Base-by-base conservation (phyloP, 2,113 vertebrate genomes). In the Crocuta crocuta region DNA sequence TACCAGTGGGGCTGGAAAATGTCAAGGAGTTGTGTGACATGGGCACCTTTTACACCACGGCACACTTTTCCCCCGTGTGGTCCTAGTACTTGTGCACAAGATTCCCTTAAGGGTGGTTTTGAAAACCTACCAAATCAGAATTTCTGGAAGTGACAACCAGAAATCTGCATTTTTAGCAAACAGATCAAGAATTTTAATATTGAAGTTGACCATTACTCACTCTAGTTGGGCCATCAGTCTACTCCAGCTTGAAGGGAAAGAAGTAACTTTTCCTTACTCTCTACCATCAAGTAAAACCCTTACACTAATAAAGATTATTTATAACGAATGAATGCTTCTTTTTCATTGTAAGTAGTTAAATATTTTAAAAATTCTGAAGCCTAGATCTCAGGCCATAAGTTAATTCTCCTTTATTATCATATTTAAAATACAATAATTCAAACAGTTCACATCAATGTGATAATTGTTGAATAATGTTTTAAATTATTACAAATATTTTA, bases 91-190 rank as follows among this genome's bases (percentile, higher is more conserved):
- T 94, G 73, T 83, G 45, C 28, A 53, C 33, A 35, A 84, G 50
- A 83, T 76, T 71, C 15, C 76, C 15, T 12, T 55, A 33, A 94
- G 8, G 4, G 15, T n/a, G 8, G 2, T 35, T 95, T 92, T 70
- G 21, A 78, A 43, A 87, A 68, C 92, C n/a, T 83, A 70, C 7
- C 33, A 70, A 86, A 74, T 83, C 4, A 81, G 45, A 96, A 83
- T 50, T 28, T 86, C 12, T 55, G 28, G 2, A 89, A 82, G 33
- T 21, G 10, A 1, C 1, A 84, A 26, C 8, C 39, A 97, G 61
- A 95, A 76, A 53, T 61, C 43, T 84, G 23, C 13, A 73, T 96
- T 71, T 89, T 83, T n/a, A 68, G 26, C n/a, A 85, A 82, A 48
- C 4, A 71, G 3, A 39, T 71, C 12, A 70, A 80, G 1, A 23